Evolutionary conservation across 2,888 invertebrate species (phyloP), one percentile per base, ranked within the genome.

Genomic region (Sceliomorpha sp.): DNA sequence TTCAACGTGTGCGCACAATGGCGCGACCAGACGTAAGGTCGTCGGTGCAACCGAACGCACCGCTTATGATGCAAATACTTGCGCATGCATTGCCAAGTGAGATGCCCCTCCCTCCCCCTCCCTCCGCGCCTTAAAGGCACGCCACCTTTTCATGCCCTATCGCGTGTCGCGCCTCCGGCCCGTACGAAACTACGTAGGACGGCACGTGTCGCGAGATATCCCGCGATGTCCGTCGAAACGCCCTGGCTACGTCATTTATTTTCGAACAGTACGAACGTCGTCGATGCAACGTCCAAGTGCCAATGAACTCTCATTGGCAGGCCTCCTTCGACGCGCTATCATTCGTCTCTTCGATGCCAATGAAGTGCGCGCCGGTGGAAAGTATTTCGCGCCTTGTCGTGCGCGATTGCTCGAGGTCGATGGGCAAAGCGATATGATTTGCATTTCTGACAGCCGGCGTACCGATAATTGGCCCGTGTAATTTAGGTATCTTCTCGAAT

Each of bases 291-390:
- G 9, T 42, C 59, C 10, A 55, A 66, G 66, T 53, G 66, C 66
- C n/a, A 66, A 66, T 31, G 66, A 59, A 66, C 59, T 53, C 59
- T 53, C 59, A 53, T 47, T 59, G 64, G 64, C 64, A 56, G 56
- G n/a, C 34, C 55, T 15, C 39, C 26, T 48, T 64, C 56, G 55
- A 34, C n/a, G 44, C 44, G 56, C 32, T 64, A 44, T 53, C 50
- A 47, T 37, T 29, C 27, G 55, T 55, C 53, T 55, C 36, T 42
- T 24, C 27, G 55, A 29, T 63, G 63, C 63, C 63, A 63, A 63
- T 63, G 40, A 63, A 55, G 55, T 55, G 51, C 51, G 60, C 51
- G 50, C 31, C 45, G 40, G 45, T 62, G 40, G 31, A 40, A 42
- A 62, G 53, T 36, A 37, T 47, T 29, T 45, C 39, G 62, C 51